Evolutionary conservation across 2,113 vertebrate genomes (phyloP).

Genomic region (Sylvilagus bachmani): DNA sequence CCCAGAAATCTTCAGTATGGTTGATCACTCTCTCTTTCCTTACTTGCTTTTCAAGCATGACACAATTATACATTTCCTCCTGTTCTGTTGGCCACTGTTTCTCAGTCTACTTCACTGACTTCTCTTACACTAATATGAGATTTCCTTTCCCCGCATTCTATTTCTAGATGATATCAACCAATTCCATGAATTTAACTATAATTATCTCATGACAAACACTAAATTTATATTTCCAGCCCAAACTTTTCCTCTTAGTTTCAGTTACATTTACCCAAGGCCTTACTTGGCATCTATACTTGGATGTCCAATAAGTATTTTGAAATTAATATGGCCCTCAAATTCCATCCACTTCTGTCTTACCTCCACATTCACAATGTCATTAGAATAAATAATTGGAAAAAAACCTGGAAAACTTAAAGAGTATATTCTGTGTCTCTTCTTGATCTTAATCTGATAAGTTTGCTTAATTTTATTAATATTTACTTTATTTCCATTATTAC

Average conservation of each 20-base stretch:
- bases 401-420: neutral
- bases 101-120: neutral
- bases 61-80: neutral
- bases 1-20: neutral
- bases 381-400: neutral
- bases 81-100: neutral
- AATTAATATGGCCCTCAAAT: neutral
- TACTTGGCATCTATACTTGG: neutral
- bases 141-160: neutral
- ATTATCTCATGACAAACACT: neutral
- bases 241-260: neutral
- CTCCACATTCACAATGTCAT: neutral
- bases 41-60: neutral
- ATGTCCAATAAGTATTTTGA: neutral
- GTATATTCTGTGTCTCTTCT: neutral
- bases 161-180: neutral
- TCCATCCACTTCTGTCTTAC: neutral
- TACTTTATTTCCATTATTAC: neutral
- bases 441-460: neutral
- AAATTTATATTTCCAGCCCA: neutral
- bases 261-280: neutral
- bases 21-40: neutral
- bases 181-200: neutral
- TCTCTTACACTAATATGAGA: neutral
- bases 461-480: neutral